Evolutionary conservation across 2,888 invertebrate genomes (phyloP).

Genomic region (Acutogordius australiensis): DNA sequence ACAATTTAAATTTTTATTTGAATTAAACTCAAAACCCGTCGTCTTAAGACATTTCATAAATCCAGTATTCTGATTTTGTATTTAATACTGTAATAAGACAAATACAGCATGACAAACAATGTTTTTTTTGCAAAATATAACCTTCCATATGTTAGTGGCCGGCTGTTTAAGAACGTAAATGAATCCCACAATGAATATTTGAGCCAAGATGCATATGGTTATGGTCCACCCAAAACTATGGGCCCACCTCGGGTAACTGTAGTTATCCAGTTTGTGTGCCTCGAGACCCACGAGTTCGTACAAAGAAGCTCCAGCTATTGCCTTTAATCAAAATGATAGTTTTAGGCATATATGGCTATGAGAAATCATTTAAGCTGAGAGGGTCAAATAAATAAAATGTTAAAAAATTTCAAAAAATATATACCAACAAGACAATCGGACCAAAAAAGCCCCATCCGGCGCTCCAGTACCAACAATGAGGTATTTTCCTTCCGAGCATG

Average conservation of each 20-base stretch:
- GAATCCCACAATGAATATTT: not conserved
- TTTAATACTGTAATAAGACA: too few relatives aligned
- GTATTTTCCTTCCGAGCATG: constrained; percentile 4
- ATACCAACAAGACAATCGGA: constrained; percentile 6
- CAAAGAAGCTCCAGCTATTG: not conserved
- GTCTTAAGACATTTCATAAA: too few relatives aligned
- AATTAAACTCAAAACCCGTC: too few relatives aligned
- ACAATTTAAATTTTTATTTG: too few relatives aligned
- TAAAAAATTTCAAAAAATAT: too few relatives aligned
- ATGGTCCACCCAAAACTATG: constrained; percentile 4
- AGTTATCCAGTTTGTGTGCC: not conserved
- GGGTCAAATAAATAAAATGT: too few relatives aligned
- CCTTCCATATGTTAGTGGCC: not conserved
- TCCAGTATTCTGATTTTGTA: too few relatives aligned
- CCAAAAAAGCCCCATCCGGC: not conserved
- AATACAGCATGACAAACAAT: too few relatives aligned
- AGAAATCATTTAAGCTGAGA: too few relatives aligned
- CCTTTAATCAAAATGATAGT: too few relatives aligned
- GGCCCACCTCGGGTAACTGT: not conserved
- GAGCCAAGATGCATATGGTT: not conserved
- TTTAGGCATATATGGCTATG: too few relatives aligned
- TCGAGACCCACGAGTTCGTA: not conserved
- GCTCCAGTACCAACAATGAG: not conserved
- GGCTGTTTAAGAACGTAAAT: not conserved
- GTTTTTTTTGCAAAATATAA: too few relatives aligned